These are phyloP conservation scores for Bombus consobrinus DNA, from an alignment of 1,140 invertebrate species.

Conservation along the genomic window DNA sequence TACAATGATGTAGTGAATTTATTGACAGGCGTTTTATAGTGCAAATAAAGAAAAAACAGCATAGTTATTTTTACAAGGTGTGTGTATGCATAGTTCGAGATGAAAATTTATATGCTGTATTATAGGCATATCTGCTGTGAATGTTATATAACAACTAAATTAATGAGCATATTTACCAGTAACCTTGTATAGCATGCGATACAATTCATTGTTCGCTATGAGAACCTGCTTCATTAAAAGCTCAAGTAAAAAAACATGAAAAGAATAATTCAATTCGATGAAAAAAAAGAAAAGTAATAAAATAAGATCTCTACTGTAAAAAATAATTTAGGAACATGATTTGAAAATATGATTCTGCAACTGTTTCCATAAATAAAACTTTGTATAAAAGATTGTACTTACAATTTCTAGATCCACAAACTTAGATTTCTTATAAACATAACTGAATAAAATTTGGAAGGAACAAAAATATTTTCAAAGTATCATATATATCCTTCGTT, in stretches of 20 bases:
- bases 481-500: not conserved
- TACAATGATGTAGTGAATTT: constrained; percentile 25
- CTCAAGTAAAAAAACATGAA: not conserved
- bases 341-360: not conserved
- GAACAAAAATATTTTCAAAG: not conserved
- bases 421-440: not conserved
- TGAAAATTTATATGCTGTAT: not conserved
- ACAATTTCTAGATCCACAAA: not conserved
- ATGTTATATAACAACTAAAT: not conserved
- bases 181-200: not conserved
- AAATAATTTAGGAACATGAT: not conserved
- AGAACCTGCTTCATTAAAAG: not conserved
- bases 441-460: not conserved
- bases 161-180: not conserved
- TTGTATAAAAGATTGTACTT: not conserved
- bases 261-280: not conserved
- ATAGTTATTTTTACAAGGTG: not conserved
- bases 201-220: not conserved
- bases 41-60: constrained; percentile 10
- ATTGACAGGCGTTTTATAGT: not conserved
- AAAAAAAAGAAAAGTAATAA: not conserved
- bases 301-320: not conserved
- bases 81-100: not conserved
- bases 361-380: not conserved
- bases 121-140: not conserved